phyloP scores from a whole-genome alignment of 2,113 vertebrate genomes.

The Tetrax tetrax region DNA sequence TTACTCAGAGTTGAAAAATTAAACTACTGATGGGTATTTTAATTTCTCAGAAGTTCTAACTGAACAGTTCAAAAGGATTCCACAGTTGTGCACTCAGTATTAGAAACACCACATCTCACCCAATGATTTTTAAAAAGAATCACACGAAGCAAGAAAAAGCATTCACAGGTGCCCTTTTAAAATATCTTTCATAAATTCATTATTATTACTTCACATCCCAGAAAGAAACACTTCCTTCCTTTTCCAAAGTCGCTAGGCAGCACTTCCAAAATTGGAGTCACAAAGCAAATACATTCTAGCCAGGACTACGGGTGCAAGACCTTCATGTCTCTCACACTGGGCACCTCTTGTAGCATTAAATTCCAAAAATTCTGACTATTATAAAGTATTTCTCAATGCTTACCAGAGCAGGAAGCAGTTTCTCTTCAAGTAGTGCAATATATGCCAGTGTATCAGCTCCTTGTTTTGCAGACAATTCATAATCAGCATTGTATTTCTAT shows the following conservation, averaged over 20 bases:
- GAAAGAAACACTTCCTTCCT: neutral
- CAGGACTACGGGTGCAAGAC: neutral
- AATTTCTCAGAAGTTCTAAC: neutral
- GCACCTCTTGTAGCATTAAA: neutral
- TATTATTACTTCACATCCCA: neutral
- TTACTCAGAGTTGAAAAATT: neutral
- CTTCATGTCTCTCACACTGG: fast-evolving
- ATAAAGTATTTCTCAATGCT: conserved; percentile 2
- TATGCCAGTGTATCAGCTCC: conserved; percentile 97
- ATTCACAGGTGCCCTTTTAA: neutral
- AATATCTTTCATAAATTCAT: neutral
- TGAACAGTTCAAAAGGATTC: neutral
- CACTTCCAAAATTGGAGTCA: neutral
- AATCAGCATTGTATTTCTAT: conserved; percentile 94
- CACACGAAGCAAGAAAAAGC: neutral
- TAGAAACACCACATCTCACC: neutral
- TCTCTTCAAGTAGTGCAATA: conserved; percentile 94
- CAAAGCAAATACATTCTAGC: neutral
- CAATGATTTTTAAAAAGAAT: neutral
- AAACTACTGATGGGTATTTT: neutral
- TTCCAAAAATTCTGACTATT: neutral
- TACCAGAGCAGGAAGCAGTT: conserved; percentile 90
- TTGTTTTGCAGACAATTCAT: conserved; percentile 90
- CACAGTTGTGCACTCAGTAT: neutral
- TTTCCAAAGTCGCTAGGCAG: neutral